A percentile compares a stretch with the other conserved stretches of the same genome.
Evolutionary conservation across 2,888 invertebrate species (phyloP).

Genomic region (Drosophila barbarae): DNA sequence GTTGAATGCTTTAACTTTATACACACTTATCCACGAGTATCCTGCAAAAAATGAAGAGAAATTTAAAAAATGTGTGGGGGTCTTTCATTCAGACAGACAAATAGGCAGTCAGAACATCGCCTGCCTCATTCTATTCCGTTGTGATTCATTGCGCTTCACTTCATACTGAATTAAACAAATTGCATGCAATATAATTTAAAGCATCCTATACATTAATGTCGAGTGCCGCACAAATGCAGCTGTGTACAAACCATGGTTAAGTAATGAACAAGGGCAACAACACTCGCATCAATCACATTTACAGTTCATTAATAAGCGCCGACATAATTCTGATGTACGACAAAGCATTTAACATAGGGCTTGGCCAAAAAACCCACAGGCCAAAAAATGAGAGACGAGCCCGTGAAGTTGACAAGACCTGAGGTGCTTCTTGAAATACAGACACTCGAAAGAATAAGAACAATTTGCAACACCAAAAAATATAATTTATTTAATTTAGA

Average conservation of each 20-base stretch:
- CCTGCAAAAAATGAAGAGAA: neutral
- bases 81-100: slow-evolving; percentile 17
- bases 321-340: slow-evolving; percentile 67
- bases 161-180: slow-evolving; percentile 50
- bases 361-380: slow-evolving; percentile 1
- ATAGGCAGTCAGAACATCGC: slow-evolving; percentile 6
- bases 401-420: slow-evolving; percentile 7
- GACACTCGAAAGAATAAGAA: neutral
- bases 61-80: slow-evolving; percentile 13
- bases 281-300: slow-evolving; percentile 68
- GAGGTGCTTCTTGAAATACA: slow-evolving; percentile 1
- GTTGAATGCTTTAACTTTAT: neutral
- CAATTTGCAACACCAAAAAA: no score
- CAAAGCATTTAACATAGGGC: slow-evolving; percentile 61
- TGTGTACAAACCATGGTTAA: slow-evolving; percentile 6
- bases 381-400: neutral
- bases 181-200: slow-evolving; percentile 58
- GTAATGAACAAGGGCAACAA: slow-evolving; percentile 22
- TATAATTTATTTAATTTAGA: no score
- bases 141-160: slow-evolving; percentile 19
- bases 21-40: neutral
- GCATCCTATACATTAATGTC: slow-evolving; percentile 53
- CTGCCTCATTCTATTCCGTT: slow-evolving; percentile 18
- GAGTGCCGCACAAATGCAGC: slow-evolving; percentile 41
- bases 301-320: slow-evolving; percentile 68